A percentile compares a stretch with the other conserved stretches of the same genome.
Conservation (phyloP, 2,113 vertebrate species). For the Odobenus rosmarus region DNA sequence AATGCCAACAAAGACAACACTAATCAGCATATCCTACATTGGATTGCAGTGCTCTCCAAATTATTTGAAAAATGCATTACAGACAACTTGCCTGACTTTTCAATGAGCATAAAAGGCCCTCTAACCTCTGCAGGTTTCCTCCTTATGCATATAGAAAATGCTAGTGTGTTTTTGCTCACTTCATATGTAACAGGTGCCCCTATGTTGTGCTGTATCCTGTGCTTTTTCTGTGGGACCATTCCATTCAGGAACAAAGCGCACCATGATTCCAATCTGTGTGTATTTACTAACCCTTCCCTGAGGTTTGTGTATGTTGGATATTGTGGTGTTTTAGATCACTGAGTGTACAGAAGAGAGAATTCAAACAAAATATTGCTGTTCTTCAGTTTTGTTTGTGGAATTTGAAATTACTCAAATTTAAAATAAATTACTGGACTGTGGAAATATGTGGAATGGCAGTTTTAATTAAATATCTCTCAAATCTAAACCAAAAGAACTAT, state of each 20-base stretch:
- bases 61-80: conserved; percentile 91
- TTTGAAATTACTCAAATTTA: conserved; percentile 91
- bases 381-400: conserved; percentile 90
- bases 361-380: conserved; percentile 89
- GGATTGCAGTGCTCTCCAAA: conserved; percentile 92
- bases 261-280: conserved; percentile 91
- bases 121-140: conserved; percentile 93
- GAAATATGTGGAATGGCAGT: conserved; percentile 88
- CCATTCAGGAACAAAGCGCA: conserved; percentile 91
- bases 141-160: conserved; percentile 90
- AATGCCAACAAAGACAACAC: conserved; percentile 92
- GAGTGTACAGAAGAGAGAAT: conserved; percentile 95
- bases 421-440: conserved; percentile 94
- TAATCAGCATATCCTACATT: conserved; percentile 92
- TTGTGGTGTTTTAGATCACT: conserved; percentile 99
- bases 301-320: conserved; percentile 98
- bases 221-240: conserved; percentile 94
- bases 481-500: conserved; percentile 66
- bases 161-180: conserved; percentile 93
- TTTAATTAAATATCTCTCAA: conserved; percentile 85
- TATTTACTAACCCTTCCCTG: conserved; percentile 92
- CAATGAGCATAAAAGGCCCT: conserved; percentile 85
- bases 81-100: conserved; percentile 87
- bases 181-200: conserved; percentile 91
- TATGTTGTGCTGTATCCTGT: conserved; percentile 93